phyloP scores from a whole-genome alignment of 2,888 invertebrate genomes.

The Lottia scabra region DNA sequence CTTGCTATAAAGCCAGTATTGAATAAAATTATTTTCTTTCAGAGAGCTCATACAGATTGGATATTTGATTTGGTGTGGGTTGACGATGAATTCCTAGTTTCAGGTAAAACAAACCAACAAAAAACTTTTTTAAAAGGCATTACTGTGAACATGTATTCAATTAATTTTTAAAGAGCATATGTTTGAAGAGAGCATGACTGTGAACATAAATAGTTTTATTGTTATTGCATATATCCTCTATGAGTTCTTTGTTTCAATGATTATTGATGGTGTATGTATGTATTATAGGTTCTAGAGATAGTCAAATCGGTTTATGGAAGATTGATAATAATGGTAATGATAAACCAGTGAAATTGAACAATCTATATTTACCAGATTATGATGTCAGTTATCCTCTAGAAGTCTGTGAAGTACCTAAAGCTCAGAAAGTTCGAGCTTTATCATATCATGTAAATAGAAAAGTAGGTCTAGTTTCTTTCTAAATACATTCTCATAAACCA shows the following conservation, averaged over 20 bases:
- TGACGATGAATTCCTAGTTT: conserved; percentile 94
- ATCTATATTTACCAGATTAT: conserved; percentile 56
- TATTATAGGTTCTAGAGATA: conserved; percentile 82
- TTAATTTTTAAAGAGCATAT: too few species aligned
- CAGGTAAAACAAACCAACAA: conserved; percentile 74
- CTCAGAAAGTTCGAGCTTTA: conserved; percentile 83
- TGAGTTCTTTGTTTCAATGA: too few species aligned
- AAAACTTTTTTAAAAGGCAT: too few species aligned
- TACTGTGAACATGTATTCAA: too few species aligned
- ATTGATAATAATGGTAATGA: conserved; percentile 69
- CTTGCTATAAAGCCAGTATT: too few species aligned
- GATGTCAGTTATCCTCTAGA: conserved; percentile 51
- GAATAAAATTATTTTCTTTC: too few species aligned
- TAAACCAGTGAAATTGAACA: conserved; percentile 36
- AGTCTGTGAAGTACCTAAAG: conserved; percentile 74
- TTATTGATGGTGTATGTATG: not conserved
- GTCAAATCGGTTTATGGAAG: conserved; percentile 90
- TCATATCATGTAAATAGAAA: conserved; percentile 87
- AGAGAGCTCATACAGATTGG: conserved; percentile 86
- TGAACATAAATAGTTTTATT: too few species aligned
- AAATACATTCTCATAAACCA: not conserved
- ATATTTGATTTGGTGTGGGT: conserved; percentile 94
- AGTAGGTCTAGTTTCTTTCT: conserved; percentile 42
- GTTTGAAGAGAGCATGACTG: too few species aligned
- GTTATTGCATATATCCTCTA: too few species aligned